Conservation (phyloP, 2,888 invertebrate species). For the Prosopocoilus inquinatus region DNA sequence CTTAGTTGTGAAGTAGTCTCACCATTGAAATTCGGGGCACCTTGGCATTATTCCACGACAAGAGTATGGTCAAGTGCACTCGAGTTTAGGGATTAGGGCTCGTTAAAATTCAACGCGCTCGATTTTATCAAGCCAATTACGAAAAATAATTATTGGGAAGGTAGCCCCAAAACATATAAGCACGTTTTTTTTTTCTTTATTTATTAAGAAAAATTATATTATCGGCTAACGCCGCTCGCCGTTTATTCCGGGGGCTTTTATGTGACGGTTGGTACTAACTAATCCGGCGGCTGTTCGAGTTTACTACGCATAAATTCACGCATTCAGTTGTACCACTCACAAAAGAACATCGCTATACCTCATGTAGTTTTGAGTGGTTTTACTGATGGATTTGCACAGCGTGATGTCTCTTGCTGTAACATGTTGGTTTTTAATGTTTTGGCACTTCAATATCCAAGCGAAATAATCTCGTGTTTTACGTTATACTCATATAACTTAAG, state of each 20-base stretch:
- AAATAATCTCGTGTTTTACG: too few species aligned
- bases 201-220: too few species aligned
- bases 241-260: too few species aligned
- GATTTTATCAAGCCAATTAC: too few species aligned
- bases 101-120: too few species aligned
- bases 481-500: too few species aligned
- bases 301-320: constrained; percentile 27
- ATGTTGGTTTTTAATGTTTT: neutral
- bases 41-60: neutral
- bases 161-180: too few species aligned
- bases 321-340: constrained; percentile 24
- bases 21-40: constrained; percentile 6
- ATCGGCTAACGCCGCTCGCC: too few species aligned
- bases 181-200: too few species aligned
- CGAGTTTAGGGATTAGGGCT: neutral
- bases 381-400: constrained; percentile 46
- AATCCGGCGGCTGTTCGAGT: constrained; percentile 1
- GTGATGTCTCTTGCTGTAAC: constrained; percentile 24
- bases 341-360: constrained; percentile 34
- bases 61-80: constrained; percentile 1
- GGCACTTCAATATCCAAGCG: neutral
- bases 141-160: too few species aligned
- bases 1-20: constrained; percentile 22
- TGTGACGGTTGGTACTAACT: too few species aligned
- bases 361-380: constrained; percentile 34